Evolutionary conservation across 2,888 invertebrate species (phyloP), one percentile per base, ranked within the genome.

Genomic region (Acrocyrtus sp.): DNA sequence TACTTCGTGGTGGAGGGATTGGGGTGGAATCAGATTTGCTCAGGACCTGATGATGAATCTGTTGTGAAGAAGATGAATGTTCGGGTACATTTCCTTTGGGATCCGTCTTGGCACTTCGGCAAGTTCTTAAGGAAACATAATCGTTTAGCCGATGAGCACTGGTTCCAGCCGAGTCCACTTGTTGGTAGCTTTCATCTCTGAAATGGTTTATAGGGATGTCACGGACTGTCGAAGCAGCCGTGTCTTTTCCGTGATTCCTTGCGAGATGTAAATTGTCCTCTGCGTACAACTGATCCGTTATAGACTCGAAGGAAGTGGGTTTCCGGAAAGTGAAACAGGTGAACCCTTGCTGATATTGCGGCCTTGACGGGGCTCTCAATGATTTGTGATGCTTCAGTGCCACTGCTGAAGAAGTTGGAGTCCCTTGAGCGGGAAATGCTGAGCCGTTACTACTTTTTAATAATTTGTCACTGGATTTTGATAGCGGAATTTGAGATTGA

Each of bases 251-350:
- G 4, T 1, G 41, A 29, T 48, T 39, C 8, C 8, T 39, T 15
- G 39, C 39, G 39, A 39, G 8, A 10, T 39, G 39, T 39, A 26
- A 2, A 15, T 57, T 4, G 5, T 76, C 75, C 41, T 75, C 78
- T 0, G 62, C 68, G 15, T 66, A 54, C 1, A 79, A 19, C 29
- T 80, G 79, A 41, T 80, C 79, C 0, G 77, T 72, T 17, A 81
- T 73, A 1, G 81, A 81, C 50, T 81, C 81, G 34, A 73, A 75
- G 1, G 81, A 81, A 0, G 76, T 74, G 1, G 80, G 80, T 43
- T 81, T 81, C 47, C 74, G 76, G 29, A 81, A 80, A 1, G 77
- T 77, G 50, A 81, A 81, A 43, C 81, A 81, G 6, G 81, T 77
- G 6, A 81, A 51, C 1, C 78, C 68, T 51, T 74, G 74, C 19